Conservation (phyloP, 2,797 vertebrate species). For the Gymnodraco acuticeps region DNA sequence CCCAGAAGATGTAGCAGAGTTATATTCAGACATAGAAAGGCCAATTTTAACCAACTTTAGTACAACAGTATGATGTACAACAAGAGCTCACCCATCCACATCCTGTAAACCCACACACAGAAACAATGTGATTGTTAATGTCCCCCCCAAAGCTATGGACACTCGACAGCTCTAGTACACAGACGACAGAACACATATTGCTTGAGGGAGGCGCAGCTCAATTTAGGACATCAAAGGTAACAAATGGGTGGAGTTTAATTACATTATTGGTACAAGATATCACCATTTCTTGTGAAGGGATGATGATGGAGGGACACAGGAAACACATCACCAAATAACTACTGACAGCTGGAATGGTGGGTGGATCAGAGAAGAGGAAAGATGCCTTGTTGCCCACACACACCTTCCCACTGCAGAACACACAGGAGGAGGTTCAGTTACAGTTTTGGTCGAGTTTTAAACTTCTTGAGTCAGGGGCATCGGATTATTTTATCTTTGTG, state of each 20-base stretch:
- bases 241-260: conserved; percentile 54
- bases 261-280: conserved; percentile 47
- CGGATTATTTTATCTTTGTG: conserved; percentile 15
- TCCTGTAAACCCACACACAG: conserved; percentile 78
- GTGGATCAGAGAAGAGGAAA: conserved; percentile 27
- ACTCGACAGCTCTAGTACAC: conserved; percentile 65
- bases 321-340: conserved; percentile 64
- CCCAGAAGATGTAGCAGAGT: conserved; percentile 75
- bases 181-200: conserved; percentile 56
- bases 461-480: background rate
- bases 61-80: conserved; percentile 80
- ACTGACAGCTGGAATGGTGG: conserved; percentile 56
- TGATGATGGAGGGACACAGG: conserved; percentile 35
- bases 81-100: conserved; percentile 71
- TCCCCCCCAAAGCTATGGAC: conserved; percentile 69
- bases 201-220: conserved; percentile 50
- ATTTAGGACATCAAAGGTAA: conserved; percentile 64
- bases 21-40: conserved; percentile 80
- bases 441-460: conserved; percentile 1
- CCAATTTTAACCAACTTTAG: conserved; percentile 77
- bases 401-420: conserved; percentile 8
- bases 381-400: conserved; percentile 32
- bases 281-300: conserved; percentile 52
- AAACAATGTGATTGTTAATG: conserved; percentile 77
- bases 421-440: conserved; percentile 15